Conservation (phyloP, 2,888 invertebrate species). For the Holacanthella duospinosa region DNA sequence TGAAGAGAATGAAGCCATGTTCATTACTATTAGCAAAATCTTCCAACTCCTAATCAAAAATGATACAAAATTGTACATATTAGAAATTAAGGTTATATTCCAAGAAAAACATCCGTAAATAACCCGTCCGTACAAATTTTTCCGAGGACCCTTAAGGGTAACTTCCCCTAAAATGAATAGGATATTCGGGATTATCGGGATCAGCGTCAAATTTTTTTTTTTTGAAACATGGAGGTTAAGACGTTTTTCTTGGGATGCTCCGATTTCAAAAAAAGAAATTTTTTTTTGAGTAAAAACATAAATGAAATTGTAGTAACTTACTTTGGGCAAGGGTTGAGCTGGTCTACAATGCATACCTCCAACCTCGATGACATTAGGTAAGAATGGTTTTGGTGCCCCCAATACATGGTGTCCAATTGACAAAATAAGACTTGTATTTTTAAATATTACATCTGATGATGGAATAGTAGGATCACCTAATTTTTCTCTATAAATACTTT, state of each 20-base stretch:
- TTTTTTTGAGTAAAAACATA: neutral
- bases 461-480: conserved; percentile 21
- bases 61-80: neutral
- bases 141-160: too few species aligned
- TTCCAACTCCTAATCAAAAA: conserved; percentile 42
- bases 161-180: too few species aligned
- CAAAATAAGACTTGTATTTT: conserved; percentile 33
- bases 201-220: too few species aligned
- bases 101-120: too few species aligned
- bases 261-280: too few species aligned
- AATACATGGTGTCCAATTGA: conserved; percentile 35
- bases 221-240: too few species aligned
- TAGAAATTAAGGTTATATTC: too few species aligned
- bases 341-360: conserved; percentile 51
- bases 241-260: too few species aligned
- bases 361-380: conserved; percentile 32
- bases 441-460: conserved; percentile 27
- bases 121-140: too few species aligned
- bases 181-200: too few species aligned
- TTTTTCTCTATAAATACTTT: conserved; percentile 8
- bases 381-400: conserved; percentile 23
- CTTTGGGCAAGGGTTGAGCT: conserved; percentile 53
- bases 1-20: conserved; percentile 66
- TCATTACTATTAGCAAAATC: conserved; percentile 52
- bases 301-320: neutral